phyloP scores from a whole-genome alignment of 2,113 vertebrate species.

The Copsychus sechellarum region DNA sequence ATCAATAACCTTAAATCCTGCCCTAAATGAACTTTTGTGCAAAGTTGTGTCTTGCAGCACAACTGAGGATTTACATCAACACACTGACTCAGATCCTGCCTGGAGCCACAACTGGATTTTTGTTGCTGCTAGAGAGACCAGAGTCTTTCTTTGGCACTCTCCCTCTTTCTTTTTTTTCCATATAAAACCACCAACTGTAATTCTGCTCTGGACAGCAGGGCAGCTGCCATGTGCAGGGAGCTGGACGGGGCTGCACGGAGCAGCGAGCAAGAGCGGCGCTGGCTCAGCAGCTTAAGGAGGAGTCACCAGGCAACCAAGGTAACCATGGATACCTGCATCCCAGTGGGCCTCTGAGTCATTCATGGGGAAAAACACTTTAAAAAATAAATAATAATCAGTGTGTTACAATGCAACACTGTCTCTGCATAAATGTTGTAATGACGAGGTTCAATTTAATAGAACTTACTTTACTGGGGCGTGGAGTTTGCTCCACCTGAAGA shows the following conservation, averaged over 20 bases:
- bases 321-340: constrained; percentile 32
- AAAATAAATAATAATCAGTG: neutral
- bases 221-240: neutral
- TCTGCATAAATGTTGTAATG: neutral
- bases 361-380: neutral
- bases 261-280: neutral
- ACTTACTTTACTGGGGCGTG: neutral
- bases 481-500: neutral
- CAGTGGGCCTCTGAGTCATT: neutral
- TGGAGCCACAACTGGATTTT: neutral
- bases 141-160: neutral
- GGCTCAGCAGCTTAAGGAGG: neutral
- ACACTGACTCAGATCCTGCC: neutral
- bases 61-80: neutral
- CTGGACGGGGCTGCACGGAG: neutral
- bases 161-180: neutral
- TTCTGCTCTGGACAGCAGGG: neutral
- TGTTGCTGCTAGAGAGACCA: neutral
- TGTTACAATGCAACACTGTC: neutral
- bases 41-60: neutral
- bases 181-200: neutral
- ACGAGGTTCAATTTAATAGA: neutral
- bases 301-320: constrained; percentile 10
- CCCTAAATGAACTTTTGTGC: neutral
- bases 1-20: neutral